phyloP scores from a whole-genome alignment of 2,888 invertebrate species.

The Neocrepidodera transversa region DNA sequence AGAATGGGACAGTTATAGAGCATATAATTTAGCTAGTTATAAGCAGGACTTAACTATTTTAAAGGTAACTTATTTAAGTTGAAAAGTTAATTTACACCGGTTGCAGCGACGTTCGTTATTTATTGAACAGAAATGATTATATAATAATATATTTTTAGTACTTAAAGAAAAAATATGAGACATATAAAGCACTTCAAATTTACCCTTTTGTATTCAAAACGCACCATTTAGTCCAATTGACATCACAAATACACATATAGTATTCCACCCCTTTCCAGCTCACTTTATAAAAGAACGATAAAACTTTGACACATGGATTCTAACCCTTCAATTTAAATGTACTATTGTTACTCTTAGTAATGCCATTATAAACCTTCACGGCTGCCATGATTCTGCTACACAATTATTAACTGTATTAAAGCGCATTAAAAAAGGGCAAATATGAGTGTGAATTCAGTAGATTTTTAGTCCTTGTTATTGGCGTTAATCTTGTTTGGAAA shows the following conservation, averaged over 20 bases:
- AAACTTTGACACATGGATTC: slow-evolving; percentile 15
- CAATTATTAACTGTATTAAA: slow-evolving; percentile 22
- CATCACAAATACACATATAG: neutral
- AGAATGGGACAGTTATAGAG: slow-evolving; percentile 11
- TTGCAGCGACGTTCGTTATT: too few species aligned
- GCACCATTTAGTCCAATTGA: slow-evolving; percentile 3
- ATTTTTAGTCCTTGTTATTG: slow-evolving; percentile 3
- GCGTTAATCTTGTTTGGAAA: neutral
- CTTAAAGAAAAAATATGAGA: too few species aligned
- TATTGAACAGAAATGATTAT: too few species aligned
- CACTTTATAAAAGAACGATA: slow-evolving; percentile 7
- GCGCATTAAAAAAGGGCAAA: slow-evolving; percentile 17
- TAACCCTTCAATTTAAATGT: slow-evolving; percentile 13
- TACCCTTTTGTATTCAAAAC: too few species aligned
- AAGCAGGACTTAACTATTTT: neutral
- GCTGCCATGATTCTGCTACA: slow-evolving; percentile 11
- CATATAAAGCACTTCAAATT: too few species aligned
- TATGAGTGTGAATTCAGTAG: neutral
- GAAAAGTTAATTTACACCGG: too few species aligned
- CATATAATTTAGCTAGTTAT: slow-evolving; percentile 7
- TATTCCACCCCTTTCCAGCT: slow-evolving; percentile 3
- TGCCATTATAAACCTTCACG: slow-evolving; percentile 16
- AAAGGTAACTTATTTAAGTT: too few species aligned
- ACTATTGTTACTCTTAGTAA: slow-evolving; percentile 8
- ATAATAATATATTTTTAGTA: too few species aligned